Conservation (phyloP, 2,888 invertebrate genomes). For the Hemicrepidius hirtus region DNA sequence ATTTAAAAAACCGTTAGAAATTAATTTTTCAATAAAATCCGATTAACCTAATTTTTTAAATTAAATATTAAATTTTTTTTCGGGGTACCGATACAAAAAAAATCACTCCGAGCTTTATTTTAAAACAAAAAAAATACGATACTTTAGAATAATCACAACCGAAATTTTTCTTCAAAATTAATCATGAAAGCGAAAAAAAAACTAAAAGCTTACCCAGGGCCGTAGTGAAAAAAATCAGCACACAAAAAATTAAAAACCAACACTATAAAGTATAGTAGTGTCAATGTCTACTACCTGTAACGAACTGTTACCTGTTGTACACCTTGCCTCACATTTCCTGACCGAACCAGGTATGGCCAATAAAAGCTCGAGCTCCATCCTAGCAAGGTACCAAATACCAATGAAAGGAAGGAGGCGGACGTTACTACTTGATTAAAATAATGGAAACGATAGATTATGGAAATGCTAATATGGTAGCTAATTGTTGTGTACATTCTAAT, state of each 20-base stretch:
- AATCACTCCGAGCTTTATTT: too few species aligned
- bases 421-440: constrained; percentile 67
- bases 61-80: too few species aligned
- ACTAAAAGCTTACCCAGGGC: constrained; percentile 68
- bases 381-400: constrained; percentile 58
- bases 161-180: too few species aligned
- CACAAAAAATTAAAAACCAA: constrained; percentile 57
- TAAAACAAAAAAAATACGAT: too few species aligned
- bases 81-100: too few species aligned
- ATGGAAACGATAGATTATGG: constrained; percentile 69
- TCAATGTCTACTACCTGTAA: constrained; percentile 67
- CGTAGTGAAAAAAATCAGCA: constrained; percentile 61
- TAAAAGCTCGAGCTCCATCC: constrained; percentile 56
- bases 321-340: constrained; percentile 61
- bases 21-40: too few species aligned
- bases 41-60: too few species aligned
- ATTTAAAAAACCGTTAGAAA: not conserved
- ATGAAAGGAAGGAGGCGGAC: constrained; percentile 62
- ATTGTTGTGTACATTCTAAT: constrained; percentile 61
- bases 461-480: constrained; percentile 71
- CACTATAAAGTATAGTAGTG: constrained; percentile 56
- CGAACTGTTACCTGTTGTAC: constrained; percentile 68
- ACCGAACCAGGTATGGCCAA: constrained; percentile 63
- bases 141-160: too few species aligned
- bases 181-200: constrained; percentile 17